A percentile compares a stretch with the other conserved stretches of the same genome.
Evolutionary conservation across 2,888 invertebrate genomes (phyloP).

Genomic region (Acholoe squamosa): DNA sequence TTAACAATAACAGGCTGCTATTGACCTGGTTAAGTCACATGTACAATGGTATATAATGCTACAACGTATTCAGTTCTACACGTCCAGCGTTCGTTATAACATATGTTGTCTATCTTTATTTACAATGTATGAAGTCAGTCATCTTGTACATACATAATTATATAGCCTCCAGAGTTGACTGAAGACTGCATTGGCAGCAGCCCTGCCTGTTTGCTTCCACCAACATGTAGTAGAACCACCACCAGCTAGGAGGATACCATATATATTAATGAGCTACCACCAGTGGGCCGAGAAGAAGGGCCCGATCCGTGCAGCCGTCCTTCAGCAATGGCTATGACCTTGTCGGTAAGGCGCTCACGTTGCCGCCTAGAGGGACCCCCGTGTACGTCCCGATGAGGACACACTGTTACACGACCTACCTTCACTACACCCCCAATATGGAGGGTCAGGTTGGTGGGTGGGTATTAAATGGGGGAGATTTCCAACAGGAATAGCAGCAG

Average conservation of each 20-base stretch:
- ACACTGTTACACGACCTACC: not conserved
- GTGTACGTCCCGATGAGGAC: not conserved
- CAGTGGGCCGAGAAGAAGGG: slow-evolving; percentile 1
- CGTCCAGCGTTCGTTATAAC: too few species aligned
- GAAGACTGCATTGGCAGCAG: too few species aligned
- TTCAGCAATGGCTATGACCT: slow-evolving; percentile 12
- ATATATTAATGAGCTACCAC: not conserved
- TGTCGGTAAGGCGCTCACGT: not conserved
- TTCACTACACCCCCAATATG: not conserved
- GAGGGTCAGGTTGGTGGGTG: not conserved
- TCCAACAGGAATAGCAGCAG: not conserved
- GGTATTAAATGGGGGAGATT: not conserved
- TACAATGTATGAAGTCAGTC: not conserved
- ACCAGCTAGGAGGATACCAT: not conserved
- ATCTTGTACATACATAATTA: too few species aligned
- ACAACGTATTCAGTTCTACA: slow-evolving; percentile 18
- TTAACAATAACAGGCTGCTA: not conserved
- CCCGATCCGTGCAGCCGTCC: not conserved
- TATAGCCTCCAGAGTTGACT: too few species aligned
- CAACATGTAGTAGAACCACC: not conserved
- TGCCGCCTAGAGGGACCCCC: not conserved
- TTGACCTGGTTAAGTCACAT: not conserved
- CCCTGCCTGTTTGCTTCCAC: too few species aligned
- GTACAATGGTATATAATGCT: not conserved
- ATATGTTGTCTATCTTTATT: not conserved